Evolutionary conservation across 2,888 invertebrate genomes (phyloP).

Genomic region (Euphydryas editha): DNA sequence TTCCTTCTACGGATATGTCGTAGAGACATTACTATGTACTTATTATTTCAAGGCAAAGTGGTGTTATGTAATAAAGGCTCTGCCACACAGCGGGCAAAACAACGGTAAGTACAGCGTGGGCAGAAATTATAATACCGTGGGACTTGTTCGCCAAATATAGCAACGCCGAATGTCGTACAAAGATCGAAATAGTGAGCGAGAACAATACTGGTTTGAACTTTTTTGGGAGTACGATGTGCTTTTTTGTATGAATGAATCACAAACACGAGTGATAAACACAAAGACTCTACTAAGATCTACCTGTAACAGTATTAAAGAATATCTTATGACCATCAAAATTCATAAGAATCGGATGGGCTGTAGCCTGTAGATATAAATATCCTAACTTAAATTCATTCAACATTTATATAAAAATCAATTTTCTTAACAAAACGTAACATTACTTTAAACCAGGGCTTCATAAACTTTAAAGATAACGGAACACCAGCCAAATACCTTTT

Average conservation of each 20-base stretch:
- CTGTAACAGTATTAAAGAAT: too few relatives aligned
- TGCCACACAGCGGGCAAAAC: background rate
- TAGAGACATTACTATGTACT: background rate
- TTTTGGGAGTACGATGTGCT: background rate
- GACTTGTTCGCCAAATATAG: slow-evolving; percentile 16
- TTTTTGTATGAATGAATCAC: slow-evolving; percentile 3
- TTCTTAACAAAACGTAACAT: too few relatives aligned
- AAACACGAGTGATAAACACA: background rate
- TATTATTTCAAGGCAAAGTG: background rate
- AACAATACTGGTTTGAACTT: slow-evolving; percentile 1
- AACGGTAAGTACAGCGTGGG: slow-evolving; percentile 7
- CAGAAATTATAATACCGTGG: slow-evolving; percentile 8
- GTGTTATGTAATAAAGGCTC: background rate
- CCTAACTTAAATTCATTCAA: too few relatives aligned
- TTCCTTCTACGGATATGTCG: background rate
- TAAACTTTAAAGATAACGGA: too few relatives aligned
- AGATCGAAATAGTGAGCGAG: background rate
- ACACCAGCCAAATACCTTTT: too few relatives aligned
- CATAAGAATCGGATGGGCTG: too few relatives aligned
- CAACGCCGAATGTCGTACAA: background rate
- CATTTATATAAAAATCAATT: too few relatives aligned
- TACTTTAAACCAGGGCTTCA: too few relatives aligned
- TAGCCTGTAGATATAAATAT: too few relatives aligned
- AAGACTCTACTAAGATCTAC: too few relatives aligned
- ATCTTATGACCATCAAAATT: too few relatives aligned